Base-by-base conservation (phyloP, 2,113 vertebrate species). In the Paradoxurus hermaphroditus region DNA sequence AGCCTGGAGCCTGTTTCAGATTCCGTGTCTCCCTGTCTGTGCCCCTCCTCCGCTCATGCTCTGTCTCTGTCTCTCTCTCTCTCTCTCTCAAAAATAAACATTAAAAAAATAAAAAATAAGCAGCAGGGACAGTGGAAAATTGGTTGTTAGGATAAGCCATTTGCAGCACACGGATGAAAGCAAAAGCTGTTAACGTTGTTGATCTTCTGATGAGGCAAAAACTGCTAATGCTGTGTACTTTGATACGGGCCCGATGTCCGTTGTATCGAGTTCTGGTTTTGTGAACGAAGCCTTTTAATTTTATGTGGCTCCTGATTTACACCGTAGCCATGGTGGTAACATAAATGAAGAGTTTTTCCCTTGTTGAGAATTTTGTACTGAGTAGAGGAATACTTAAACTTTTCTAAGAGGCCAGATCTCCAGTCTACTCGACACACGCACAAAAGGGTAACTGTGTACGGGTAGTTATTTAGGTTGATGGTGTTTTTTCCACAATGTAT, bases 211-310 rank as follows among this genome's bases (percentile, higher is more conserved):
- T 85, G 83, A 89, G 73, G 15, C 46, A 51, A 31, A 70, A 56
- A 18, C 62, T 72, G 0, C 62, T 88, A 21, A 31, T 53, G 49
- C 36, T 83, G 4, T 63, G 1, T 72, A 19, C 59, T 2, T 56
- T n/a, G 44, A 84, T 91, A 56, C 73, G 67, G 27, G 29, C 53
- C 34, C 2, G 51, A 25, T 39, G 16, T 91, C 34, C 95, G 0
- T 90, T 88, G 19, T 49, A 59, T 72, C 91, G 62, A 29, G 3
- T 95, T 93, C 82, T 68, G 62, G 29, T 85, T 96, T 53, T 65
- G 86, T 84, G 84, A 92, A 46, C 39, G 81, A 51, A 93, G 46
- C 13, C n/a, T 96, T 77, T 97, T 94, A 36, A 36, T 95, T 90
- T 72, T 78, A 41, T 91, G 46, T 89, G n/a, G 4, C 36, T 95